Evolutionary conservation across 2,888 invertebrate genomes (phyloP).

Genomic region (Phyllotreta striolata): DNA sequence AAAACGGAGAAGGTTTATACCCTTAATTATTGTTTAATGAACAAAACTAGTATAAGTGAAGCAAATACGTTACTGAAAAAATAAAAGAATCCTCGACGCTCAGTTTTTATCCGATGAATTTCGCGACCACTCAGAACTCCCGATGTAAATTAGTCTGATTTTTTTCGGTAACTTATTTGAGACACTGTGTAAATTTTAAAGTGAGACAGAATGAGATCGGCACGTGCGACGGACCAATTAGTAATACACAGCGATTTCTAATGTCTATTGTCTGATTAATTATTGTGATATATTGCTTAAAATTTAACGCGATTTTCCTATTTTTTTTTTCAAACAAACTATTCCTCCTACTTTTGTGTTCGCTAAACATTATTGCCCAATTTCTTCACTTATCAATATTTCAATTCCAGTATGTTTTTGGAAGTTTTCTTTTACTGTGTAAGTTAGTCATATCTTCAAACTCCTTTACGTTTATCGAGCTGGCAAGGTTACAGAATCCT

Average conservation of each 20-base stretch:
- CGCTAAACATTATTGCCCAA: no score
- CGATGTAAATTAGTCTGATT: constrained; percentile 14
- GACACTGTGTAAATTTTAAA: constrained; percentile 48
- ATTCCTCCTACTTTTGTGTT: no score
- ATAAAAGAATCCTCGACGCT: neutral
- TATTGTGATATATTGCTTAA: neutral
- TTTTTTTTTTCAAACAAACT: no score
- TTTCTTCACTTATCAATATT: no score
- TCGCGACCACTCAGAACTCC: constrained; percentile 12
- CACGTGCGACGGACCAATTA: constrained; percentile 49
- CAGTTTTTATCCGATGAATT: constrained; percentile 10
- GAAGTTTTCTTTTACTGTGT: neutral
- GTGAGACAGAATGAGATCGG: constrained; percentile 53
- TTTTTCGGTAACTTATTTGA: constrained; percentile 31
- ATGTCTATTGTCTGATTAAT: constrained; percentile 18
- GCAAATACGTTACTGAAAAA: constrained; percentile 11
- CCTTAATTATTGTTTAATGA: constrained; percentile 48
- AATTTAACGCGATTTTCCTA: neutral
- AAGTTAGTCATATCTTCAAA: no score
- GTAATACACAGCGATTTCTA: constrained; percentile 37
- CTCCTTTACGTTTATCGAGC: no score
- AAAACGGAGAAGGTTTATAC: constrained; percentile 45
- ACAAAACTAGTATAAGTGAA: constrained; percentile 42
- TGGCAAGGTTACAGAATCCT: no score
- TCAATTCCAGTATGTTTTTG: constrained; percentile 16